These are phyloP conservation scores for Ips nitidus DNA, from an alignment of 1,140 invertebrate genomes.

Conservation along the genomic window DNA sequence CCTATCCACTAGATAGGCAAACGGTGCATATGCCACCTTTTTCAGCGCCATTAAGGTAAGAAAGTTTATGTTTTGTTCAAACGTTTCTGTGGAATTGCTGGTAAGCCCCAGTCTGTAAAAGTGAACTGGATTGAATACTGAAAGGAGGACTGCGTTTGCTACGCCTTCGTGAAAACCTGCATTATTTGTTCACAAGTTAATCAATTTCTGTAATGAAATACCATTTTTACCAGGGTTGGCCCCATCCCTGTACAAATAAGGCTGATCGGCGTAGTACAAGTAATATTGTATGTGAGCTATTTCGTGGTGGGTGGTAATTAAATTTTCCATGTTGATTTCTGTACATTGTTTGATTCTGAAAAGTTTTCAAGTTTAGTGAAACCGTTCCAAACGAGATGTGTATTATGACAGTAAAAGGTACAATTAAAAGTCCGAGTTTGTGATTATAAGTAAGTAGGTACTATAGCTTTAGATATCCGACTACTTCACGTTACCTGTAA, in stretches of 20 bases:
- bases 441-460: too few species aligned
- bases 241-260: constrained; percentile 72
- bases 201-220: background rate
- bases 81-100: constrained; percentile 66
- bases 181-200: constrained; percentile 34
- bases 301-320: constrained; percentile 82
- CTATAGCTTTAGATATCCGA: too few species aligned
- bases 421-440: too few species aligned
- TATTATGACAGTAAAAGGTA: too few species aligned
- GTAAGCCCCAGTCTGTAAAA: constrained; percentile 72
- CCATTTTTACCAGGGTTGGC: constrained; percentile 69
- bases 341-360: constrained; percentile 89
- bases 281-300: constrained; percentile 85
- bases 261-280: constrained; percentile 76
- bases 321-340: constrained; percentile 75
- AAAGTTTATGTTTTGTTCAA: constrained; percentile 77
- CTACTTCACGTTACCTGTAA: constrained; percentile 61
- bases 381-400: constrained; percentile 5
- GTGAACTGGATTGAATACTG: constrained; percentile 73
- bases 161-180: constrained; percentile 85
- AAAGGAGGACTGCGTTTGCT: constrained; percentile 81
- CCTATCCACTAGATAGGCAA: constrained; percentile 74
- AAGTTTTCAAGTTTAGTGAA: constrained; percentile 7
- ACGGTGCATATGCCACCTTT: constrained; percentile 79
- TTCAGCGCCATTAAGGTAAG: constrained; percentile 78